These are phyloP conservation scores for Sarcophaga rosellei DNA, from an alignment of 2,888 invertebrate species.

Conservation along the genomic window DNA sequence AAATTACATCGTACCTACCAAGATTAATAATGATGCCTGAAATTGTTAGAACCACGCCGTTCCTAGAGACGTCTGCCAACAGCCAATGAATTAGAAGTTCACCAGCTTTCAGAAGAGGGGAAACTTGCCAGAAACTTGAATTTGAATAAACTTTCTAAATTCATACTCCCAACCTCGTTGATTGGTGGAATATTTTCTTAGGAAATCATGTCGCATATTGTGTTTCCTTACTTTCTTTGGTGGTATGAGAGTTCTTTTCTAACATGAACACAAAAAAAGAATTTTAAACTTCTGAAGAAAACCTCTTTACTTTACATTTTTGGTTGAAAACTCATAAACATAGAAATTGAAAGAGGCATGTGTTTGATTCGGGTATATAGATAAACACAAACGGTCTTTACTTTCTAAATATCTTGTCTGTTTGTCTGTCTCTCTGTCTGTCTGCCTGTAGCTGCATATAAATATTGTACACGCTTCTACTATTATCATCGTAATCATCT, in stretches of 20 bases:
- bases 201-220: constrained; percentile 55
- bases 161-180: not conserved
- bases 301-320: constrained; percentile 8
- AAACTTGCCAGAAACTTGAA: too few relatives aligned
- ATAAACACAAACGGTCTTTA: not conserved
- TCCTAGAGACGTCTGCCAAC: too few relatives aligned
- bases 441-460: not conserved
- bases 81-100: too few relatives aligned
- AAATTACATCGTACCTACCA: too few relatives aligned
- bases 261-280: constrained; percentile 26
- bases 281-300: constrained; percentile 22
- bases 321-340: not conserved
- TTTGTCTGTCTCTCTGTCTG: constrained; percentile 12
- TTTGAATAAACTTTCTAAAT: too few relatives aligned
- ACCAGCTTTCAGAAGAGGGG: too few relatives aligned
- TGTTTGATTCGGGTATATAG: constrained; percentile 31
- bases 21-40: too few relatives aligned
- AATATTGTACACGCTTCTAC: too few relatives aligned
- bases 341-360: constrained; percentile 8
- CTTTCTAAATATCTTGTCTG: not conserved
- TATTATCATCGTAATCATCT: not conserved
- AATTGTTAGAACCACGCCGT: too few relatives aligned
- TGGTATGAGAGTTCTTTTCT: constrained; percentile 34
- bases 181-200: not conserved
- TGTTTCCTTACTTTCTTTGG: constrained; percentile 46